phyloP scores from a whole-genome alignment of 2,888 invertebrate species.

The Slavum lentiscoides region DNA sequence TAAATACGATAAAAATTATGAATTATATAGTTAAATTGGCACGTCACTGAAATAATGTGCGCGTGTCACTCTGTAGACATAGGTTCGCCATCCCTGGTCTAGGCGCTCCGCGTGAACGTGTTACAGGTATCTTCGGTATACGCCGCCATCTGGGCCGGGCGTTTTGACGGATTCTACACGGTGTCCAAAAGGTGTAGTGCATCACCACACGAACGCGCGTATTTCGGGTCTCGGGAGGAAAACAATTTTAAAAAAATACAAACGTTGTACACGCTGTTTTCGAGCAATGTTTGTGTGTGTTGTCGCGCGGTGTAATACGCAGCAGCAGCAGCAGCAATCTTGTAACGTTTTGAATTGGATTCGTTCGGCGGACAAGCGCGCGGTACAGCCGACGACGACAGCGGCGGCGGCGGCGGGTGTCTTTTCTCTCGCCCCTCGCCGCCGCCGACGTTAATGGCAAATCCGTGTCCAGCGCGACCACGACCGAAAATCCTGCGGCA shows the following conservation, averaged over 20 bases:
- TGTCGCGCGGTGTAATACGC: not conserved
- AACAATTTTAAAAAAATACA: no score
- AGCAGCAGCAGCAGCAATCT: not conserved
- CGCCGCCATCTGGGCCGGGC: no score
- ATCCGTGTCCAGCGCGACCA: constrained; percentile 31
- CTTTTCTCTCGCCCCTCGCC: not conserved
- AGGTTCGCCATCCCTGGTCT: no score
- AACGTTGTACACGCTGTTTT: not conserved
- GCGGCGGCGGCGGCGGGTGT: not conserved
- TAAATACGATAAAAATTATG: no score
- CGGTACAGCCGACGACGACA: no score
- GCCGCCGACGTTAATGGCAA: constrained; percentile 43
- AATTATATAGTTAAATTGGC: no score
- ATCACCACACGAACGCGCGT: no score
- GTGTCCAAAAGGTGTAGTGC: not conserved
- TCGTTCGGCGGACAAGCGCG: not conserved
- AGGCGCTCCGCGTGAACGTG: no score
- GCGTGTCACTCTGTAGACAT: no score
- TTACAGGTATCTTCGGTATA: no score
- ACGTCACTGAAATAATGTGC: no score
- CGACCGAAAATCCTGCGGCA: constrained; percentile 30
- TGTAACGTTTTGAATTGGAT: constrained; percentile 44
- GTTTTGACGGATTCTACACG: constrained; percentile 6
- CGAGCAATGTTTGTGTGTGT: not conserved
- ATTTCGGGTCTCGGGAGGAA: not conserved